phyloP scores from a whole-genome alignment of 2,888 invertebrate genomes.

The Euplagia quadripunctaria region DNA sequence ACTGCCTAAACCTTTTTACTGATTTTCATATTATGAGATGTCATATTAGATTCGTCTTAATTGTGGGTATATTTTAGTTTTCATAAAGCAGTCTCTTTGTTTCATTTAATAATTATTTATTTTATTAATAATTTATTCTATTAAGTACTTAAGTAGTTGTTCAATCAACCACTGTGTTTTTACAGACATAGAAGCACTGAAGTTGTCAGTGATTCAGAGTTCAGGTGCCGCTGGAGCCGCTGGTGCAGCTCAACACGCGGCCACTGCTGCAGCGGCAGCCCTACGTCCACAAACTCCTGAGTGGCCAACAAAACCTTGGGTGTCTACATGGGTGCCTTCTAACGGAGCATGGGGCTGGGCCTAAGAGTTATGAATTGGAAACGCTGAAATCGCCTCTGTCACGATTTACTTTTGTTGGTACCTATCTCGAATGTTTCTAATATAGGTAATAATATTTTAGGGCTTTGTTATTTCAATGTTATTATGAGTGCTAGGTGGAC shows the following conservation, averaged over 20 bases:
- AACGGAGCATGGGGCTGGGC: conserved; percentile 73
- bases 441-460: not conserved
- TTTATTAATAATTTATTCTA: too few relatives aligned
- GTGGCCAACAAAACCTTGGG: conserved; percentile 62
- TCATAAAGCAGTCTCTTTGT: too few relatives aligned
- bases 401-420: not conserved
- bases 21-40: too few relatives aligned
- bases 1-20: too few relatives aligned
- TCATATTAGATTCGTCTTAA: too few relatives aligned
- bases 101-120: too few relatives aligned
- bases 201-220: conserved; percentile 88
- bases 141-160: not conserved
- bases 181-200: conserved; percentile 87
- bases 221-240: conserved; percentile 86
- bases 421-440: not conserved
- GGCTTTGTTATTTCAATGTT: not conserved
- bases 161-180: conserved; percentile 5
- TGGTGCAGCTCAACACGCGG: conserved; percentile 87
- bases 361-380: conserved; percentile 33
- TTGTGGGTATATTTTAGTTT: too few relatives aligned
- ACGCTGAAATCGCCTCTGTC: not conserved
- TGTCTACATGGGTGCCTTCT: conserved; percentile 59
- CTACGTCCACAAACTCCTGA: conserved; percentile 72
- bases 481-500: not conserved
- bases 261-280: conserved; percentile 88